phyloP scores from a whole-genome alignment of 1,140 invertebrate genomes.

The Cyrtorhinus lividipennis region DNA sequence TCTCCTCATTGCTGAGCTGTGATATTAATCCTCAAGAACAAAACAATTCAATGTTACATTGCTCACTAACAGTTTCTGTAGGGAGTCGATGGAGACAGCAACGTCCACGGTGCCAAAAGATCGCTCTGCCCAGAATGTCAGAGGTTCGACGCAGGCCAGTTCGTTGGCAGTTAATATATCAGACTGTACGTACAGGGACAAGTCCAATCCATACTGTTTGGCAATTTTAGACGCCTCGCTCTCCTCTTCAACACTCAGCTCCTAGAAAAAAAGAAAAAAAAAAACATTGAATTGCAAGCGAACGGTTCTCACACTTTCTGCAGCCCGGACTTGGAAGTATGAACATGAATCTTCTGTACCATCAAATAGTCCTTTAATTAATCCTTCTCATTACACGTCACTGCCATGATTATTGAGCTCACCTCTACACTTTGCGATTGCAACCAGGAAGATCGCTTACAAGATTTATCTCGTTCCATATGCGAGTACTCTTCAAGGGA shows the following conservation, averaged over 20 bases:
- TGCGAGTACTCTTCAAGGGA: not conserved
- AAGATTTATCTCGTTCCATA: not conserved
- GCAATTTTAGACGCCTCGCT: slow-evolving; percentile 9
- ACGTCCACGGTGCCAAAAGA: slow-evolving; percentile 10
- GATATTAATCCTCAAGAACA: too few species aligned
- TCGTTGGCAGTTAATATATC: not conserved
- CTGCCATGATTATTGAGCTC: too few species aligned
- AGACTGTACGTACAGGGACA: slow-evolving; percentile 12
- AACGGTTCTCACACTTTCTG: too few species aligned
- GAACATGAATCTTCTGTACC: too few species aligned
- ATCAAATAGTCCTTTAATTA: too few species aligned
- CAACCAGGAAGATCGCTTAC: not conserved
- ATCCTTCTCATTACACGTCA: too few species aligned
- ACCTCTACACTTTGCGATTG: not conserved
- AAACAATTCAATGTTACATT: too few species aligned
- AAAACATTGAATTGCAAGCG: too few species aligned
- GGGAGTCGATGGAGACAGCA: not conserved
- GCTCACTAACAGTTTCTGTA: slow-evolving; percentile 17
- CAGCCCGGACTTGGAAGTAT: too few species aligned
- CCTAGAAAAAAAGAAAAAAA: too few species aligned
- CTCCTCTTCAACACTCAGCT: not conserved
- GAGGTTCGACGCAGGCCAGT: not conserved
- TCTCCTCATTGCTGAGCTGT: too few species aligned
- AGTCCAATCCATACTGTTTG: slow-evolving; percentile 14
- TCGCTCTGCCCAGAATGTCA: not conserved